Percentiles rank a stretch among this genome's conserved stretches.
These are phyloP conservation scores for Leptobrachium ailaonicum DNA, from an alignment of 2,113 vertebrate genomes.

Conservation along the genomic window DNA sequence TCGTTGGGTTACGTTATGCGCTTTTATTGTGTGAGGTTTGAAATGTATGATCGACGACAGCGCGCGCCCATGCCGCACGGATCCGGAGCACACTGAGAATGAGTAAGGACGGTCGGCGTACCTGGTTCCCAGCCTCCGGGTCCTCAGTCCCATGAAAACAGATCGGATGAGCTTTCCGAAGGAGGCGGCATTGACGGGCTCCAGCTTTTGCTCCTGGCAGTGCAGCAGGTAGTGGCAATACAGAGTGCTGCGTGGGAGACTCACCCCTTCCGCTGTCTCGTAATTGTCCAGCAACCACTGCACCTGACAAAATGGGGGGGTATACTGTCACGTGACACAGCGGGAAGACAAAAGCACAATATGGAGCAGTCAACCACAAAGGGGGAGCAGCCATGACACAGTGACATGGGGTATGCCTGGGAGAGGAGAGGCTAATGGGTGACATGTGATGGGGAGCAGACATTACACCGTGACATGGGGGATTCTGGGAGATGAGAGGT, in stretches of 20 bases:
- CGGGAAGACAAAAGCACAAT: not conserved
- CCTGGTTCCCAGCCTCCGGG: constrained; percentile 85
- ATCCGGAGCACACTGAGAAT: no score
- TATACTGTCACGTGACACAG: not conserved
- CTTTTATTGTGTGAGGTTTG: no score
- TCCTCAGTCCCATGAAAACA: constrained; percentile 86
- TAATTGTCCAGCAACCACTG: constrained; percentile 93
- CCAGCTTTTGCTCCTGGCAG: constrained; percentile 90
- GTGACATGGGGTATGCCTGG: not conserved
- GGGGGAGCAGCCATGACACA: no score
- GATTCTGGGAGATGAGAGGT: not conserved
- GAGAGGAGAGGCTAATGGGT: not conserved
- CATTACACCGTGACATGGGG: not conserved
- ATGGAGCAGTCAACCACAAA: no score
- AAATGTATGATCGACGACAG: no score
- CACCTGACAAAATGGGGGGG: constrained; percentile 65
- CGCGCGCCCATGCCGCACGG: no score
- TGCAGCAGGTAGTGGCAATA: constrained; percentile 93
- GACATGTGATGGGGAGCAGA: not conserved
- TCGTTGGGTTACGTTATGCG: no score
- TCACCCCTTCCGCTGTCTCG: constrained; percentile 88
- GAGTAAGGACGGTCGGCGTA: constrained; percentile 48
- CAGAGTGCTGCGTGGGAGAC: constrained; percentile 85
- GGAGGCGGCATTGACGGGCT: constrained; percentile 88
- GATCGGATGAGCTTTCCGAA: constrained; percentile 92